phyloP scores from a whole-genome alignment of 2,113 vertebrate species.

The Echinops telfairi region DNA sequence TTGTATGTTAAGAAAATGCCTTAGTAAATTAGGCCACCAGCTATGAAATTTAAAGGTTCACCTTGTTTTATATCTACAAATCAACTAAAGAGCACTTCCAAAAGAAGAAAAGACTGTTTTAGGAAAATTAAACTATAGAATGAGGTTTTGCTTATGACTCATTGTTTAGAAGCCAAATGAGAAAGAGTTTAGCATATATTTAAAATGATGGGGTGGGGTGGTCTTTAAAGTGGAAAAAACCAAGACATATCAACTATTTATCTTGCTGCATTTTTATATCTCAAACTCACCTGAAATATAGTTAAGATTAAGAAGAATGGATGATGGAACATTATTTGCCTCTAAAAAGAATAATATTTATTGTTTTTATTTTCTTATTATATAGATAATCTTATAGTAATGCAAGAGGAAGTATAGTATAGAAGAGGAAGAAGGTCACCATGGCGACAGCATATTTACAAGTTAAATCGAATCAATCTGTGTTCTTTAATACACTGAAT shows the following conservation, averaged over 20 bases:
- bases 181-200: slow-evolving; percentile 47
- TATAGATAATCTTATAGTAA: slow-evolving; percentile 19
- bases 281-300: slow-evolving; percentile 69
- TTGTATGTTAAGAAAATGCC: slow-evolving; percentile 56
- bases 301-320: slow-evolving; percentile 72
- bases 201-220: slow-evolving; percentile 25
- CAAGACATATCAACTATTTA: slow-evolving; percentile 46
- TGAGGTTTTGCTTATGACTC: slow-evolving; percentile 57
- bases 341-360: slow-evolving; percentile 35
- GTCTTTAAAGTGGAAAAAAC: slow-evolving; percentile 60
- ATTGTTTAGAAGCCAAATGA: slow-evolving; percentile 53
- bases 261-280: slow-evolving; percentile 66
- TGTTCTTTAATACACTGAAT: background rate
- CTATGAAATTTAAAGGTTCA: slow-evolving; percentile 40
- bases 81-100: background rate
- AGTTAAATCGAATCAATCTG: slow-evolving; percentile 15
- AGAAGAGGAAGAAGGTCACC: background rate
- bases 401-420: background rate
- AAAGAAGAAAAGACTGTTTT: background rate
- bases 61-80: slow-evolving; percentile 52
- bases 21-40: slow-evolving; percentile 62
- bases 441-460: slow-evolving; percentile 22
- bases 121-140: slow-evolving; percentile 41
- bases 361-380: slow-evolving; percentile 30
- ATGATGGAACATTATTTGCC: slow-evolving; percentile 1